These are phyloP conservation scores for Magallana ariakensis DNA, from an alignment of 1,140 invertebrate genomes.

Conservation along the genomic window DNA sequence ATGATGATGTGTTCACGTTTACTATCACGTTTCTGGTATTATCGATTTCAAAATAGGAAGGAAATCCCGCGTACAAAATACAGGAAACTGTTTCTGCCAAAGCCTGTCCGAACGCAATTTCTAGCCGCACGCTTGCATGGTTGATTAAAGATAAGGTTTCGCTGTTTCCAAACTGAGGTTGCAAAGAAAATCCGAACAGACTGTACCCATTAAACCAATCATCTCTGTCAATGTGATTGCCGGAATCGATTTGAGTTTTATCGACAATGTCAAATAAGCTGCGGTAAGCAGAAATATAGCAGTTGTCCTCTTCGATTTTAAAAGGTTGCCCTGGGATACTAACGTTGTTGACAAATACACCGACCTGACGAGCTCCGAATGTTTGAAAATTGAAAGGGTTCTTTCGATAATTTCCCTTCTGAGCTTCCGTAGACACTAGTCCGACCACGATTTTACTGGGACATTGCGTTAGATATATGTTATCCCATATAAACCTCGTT, in stretches of 20 bases:
- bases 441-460: slow-evolving; percentile 33
- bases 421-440: slow-evolving; percentile 2
- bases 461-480: background rate
- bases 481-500: slow-evolving; percentile 34
- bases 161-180: slow-evolving; percentile 9
- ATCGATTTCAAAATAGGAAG: background rate
- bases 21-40: background rate
- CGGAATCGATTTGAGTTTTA: slow-evolving; percentile 32
- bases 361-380: background rate
- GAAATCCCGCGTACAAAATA: background rate
- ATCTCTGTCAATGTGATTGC: slow-evolving; percentile 19
- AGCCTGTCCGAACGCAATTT: slow-evolving; percentile 10
- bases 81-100: background rate
- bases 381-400: slow-evolving; percentile 42
- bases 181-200: slow-evolving; percentile 39
- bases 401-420: slow-evolving; percentile 18
- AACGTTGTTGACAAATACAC: slow-evolving; percentile 28
- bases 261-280: slow-evolving; percentile 42
- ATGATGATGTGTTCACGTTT: background rate
- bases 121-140: slow-evolving; percentile 10
- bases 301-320: background rate
- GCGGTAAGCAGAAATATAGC: slow-evolving; percentile 15
- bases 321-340: background rate
- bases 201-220: slow-evolving; percentile 12
- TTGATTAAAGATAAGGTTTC: background rate